Conservation (phyloP, 2,888 invertebrate genomes). For the Hermodice carunculata region DNA sequence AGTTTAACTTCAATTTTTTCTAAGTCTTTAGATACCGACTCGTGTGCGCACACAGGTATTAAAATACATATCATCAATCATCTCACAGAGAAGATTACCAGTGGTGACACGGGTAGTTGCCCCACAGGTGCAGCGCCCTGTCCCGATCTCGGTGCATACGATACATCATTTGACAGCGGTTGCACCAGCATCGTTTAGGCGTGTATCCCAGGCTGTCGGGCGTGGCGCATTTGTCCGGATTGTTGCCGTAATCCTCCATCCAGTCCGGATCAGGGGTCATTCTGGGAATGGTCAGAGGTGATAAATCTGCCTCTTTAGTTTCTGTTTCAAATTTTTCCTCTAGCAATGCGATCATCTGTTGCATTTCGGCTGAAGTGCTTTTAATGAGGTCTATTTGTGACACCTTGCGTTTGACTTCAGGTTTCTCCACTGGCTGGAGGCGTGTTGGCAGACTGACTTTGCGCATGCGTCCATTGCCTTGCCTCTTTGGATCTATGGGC, state of each 20-base stretch:
- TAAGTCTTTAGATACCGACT: no score
- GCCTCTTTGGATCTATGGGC: no score
- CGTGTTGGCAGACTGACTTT: no score
- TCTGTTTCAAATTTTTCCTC: not conserved
- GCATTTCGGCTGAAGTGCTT: not conserved
- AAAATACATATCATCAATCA: no score
- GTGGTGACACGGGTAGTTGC: constrained; percentile 30
- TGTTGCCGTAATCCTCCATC: constrained; percentile 9
- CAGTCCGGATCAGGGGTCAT: constrained; percentile 15
- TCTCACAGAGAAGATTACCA: no score
- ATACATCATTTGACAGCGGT: constrained; percentile 33
- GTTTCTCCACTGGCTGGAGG: no score
- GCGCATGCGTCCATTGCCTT: no score
- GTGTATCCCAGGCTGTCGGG: constrained; percentile 13
- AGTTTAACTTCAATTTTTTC: no score
- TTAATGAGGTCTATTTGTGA: constrained; percentile 19
- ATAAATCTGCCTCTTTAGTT: not conserved
- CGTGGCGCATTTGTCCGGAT: not conserved
- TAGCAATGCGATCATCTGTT: not conserved
- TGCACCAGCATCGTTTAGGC: constrained; percentile 31
- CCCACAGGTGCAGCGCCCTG: constrained; percentile 18
- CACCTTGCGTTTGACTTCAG: not conserved
- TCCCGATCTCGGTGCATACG: constrained; percentile 24
- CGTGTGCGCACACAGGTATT: no score
- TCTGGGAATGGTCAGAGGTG: not conserved